Base-by-base conservation (phyloP, 2,888 invertebrate genomes). In the Chrysotoxum bicinctum region DNA sequence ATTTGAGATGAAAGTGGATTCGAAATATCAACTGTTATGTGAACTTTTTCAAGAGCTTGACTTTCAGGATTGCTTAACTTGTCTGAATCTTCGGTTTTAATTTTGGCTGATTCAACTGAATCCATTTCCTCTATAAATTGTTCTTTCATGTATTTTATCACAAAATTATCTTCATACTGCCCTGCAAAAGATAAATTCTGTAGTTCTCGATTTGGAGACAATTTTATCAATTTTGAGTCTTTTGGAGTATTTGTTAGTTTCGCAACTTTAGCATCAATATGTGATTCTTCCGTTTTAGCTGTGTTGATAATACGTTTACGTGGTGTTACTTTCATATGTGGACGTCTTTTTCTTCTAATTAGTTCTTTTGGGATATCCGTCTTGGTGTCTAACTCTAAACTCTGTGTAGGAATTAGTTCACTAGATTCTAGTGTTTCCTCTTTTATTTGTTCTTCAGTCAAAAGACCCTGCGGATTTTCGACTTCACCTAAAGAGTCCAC, bases 301-400 rank as follows among this genome's bases (percentile, higher is more conserved):
- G 37, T 37, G 10, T 76, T 76, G 2, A 74, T 78, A n/a, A 87
- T 72, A 45, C 88, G 87, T 64, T 89, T 89, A 9, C 89, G 88
- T 16, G 89, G 89, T 32, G 88, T 89, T 19, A 88, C 85, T 88
- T 89, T 89, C 74, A 89, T 87, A 54, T 88, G 88, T 0, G 87
- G 83, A 23, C 89, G 88, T 14, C 88, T 86, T 75, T 88, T 87
- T 64, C 87, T 87, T 19, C 88, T 80, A 26, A 84, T 35, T 26
- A 75, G 10, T 12, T 70, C 75, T 32, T 62, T 68, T 45, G 52
- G 48, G 3, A 21, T 6, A 12, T 58, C 40, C 7, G 23, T 58
- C 2, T 23, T 26, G 7, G 9, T 3, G n/a, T 19, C 62, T 50
- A 50, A 9, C 10, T 68, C 60, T 23, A 35, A 14, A 35, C 56